phyloP scores from a whole-genome alignment of 2,113 vertebrate genomes.

The Atractosteus spatula region DNA sequence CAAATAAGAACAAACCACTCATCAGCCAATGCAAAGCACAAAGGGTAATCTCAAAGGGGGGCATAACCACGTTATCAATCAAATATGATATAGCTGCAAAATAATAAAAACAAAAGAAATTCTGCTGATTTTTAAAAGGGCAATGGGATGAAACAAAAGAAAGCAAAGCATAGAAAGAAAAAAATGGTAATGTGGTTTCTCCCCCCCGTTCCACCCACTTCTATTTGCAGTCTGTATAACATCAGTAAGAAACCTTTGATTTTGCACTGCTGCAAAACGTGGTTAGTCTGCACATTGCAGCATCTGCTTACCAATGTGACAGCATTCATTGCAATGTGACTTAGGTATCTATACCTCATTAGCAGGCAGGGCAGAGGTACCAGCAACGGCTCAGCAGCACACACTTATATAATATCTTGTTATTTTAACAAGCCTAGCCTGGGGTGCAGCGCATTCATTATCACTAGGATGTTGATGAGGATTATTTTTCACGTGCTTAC shows the following conservation, averaged over 20 bases:
- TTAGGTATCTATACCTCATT: slow-evolving; percentile 42
- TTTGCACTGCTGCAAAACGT: slow-evolving; percentile 33
- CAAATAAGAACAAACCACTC: too few relatives aligned
- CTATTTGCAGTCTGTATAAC: slow-evolving; percentile 5
- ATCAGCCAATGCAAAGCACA: too few relatives aligned
- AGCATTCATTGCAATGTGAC: slow-evolving; percentile 31
- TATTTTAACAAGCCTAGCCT: slow-evolving; percentile 22
- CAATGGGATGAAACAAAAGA: slow-evolving; percentile 20
- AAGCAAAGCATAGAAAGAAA: neutral
- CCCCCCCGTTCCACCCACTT: slow-evolving; percentile 7
- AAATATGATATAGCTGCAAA: too few relatives aligned
- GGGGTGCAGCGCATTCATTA: slow-evolving; percentile 9
- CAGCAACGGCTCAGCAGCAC: slow-evolving; percentile 28
- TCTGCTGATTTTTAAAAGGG: too few relatives aligned
- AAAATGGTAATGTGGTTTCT: slow-evolving; percentile 16
- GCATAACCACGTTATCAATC: too few relatives aligned
- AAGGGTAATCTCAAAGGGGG: too few relatives aligned
- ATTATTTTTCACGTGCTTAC: slow-evolving; percentile 16
- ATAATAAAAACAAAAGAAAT: neutral
- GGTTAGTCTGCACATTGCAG: slow-evolving; percentile 27
- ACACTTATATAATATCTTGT: slow-evolving; percentile 41
- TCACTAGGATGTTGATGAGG: slow-evolving; percentile 9
- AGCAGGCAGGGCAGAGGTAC: slow-evolving; percentile 38
- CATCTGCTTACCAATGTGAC: slow-evolving; percentile 19
- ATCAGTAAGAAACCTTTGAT: slow-evolving; percentile 10